Evolutionary conservation across 2,888 invertebrate species (phyloP).

Genomic region (Encarsia formosa): DNA sequence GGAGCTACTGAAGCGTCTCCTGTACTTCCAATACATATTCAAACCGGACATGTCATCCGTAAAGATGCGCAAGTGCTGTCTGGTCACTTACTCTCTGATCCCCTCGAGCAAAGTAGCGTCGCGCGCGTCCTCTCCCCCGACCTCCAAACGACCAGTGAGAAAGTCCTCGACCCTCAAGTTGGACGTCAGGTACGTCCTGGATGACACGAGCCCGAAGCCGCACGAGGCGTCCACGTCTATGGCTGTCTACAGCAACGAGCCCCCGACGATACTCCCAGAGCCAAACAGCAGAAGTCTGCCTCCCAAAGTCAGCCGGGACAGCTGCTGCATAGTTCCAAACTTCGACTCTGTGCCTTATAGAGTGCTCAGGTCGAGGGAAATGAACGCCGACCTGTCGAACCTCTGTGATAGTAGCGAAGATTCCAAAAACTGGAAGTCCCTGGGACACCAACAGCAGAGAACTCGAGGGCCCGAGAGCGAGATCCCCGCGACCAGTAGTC

Average conservation of each 20-base stretch:
- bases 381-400: slow-evolving; percentile 9
- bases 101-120: slow-evolving; percentile 25
- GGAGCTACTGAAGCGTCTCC: slow-evolving; percentile 68
- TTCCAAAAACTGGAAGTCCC: slow-evolving; percentile 31
- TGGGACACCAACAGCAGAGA: slow-evolving; percentile 16
- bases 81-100: slow-evolving; percentile 41
- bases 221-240: slow-evolving; percentile 29
- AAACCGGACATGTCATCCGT: slow-evolving; percentile 56
- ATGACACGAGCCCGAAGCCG: slow-evolving; percentile 23
- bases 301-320: slow-evolving; percentile 9
- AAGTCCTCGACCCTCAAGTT: slow-evolving; percentile 47
- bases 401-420: slow-evolving; percentile 23
- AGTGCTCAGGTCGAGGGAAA: slow-evolving; percentile 11
- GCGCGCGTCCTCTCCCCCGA: background rate
- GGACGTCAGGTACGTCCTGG: slow-evolving; percentile 44
- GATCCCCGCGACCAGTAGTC: slow-evolving; percentile 31
- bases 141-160: slow-evolving; percentile 26
- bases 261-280: slow-evolving; percentile 9
- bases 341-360: slow-evolving; percentile 24
- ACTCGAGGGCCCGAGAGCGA: background rate
- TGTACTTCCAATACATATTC: slow-evolving; percentile 63
- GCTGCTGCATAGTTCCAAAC: slow-evolving; percentile 23
- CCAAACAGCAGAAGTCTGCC: slow-evolving; percentile 18
- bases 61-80: slow-evolving; percentile 51
- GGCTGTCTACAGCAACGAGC: slow-evolving; percentile 25